Evolutionary conservation across 1,140 invertebrate genomes (phyloP).

Genomic region (Bombus ignitus): DNA sequence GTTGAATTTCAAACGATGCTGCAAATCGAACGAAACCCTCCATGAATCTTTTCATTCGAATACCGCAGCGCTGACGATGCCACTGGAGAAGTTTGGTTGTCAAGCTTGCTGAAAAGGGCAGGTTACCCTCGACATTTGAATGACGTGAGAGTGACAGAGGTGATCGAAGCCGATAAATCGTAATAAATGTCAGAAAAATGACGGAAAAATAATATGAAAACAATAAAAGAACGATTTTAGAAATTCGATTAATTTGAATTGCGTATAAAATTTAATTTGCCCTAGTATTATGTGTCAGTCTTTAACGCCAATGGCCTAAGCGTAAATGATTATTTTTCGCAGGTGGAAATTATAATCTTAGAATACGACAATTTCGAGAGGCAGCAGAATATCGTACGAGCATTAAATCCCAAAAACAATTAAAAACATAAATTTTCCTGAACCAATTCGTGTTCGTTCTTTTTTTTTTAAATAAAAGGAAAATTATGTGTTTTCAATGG

Average conservation of each 20-base stretch:
- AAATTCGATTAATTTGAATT: too few species aligned
- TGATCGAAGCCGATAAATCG: neutral
- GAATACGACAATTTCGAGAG: too few species aligned
- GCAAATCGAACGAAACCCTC: conserved; percentile 58
- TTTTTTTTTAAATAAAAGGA: too few species aligned
- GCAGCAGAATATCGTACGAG: too few species aligned
- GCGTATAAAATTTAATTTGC: neutral
- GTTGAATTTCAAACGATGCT: conserved; percentile 59
- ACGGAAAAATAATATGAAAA: neutral
- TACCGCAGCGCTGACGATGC: neutral
- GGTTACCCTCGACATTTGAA: conserved; percentile 5
- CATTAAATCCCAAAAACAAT: too few species aligned
- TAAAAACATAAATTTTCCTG: too few species aligned
- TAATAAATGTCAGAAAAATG: neutral
- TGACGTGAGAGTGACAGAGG: neutral
- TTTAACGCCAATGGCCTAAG: too few species aligned
- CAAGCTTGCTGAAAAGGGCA: conserved; percentile 26
- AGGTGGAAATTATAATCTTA: too few species aligned
- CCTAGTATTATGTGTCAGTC: too few species aligned
- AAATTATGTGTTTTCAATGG: too few species aligned
- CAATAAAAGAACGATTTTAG: neutral
- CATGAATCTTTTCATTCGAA: conserved; percentile 60
- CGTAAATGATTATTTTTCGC: too few species aligned
- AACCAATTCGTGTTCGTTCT: too few species aligned
- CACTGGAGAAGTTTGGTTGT: neutral